Evolutionary conservation across 2,888 invertebrate genomes (phyloP), one percentile per base, ranked within the genome.

Genomic region (Watsonalla binaria): DNA sequence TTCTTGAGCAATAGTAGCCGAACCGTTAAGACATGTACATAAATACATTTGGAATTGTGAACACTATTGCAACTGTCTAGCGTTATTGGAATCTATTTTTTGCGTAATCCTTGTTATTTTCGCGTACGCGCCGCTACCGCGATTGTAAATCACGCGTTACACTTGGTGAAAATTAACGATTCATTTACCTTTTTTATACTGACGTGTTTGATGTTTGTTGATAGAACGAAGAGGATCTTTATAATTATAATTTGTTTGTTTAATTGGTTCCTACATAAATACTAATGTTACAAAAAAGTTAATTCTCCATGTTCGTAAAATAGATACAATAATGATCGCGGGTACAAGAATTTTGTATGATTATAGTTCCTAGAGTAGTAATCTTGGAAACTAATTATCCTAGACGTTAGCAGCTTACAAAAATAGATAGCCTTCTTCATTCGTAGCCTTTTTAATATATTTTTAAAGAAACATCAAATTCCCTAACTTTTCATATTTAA

Each of bases 61-160:
- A 57, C 49, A 57, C 59, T 66, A 66, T 72, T 66, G 70, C 71
- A 59, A 67, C 65, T 61, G 61, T 62, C 59, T 63, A 63, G 66
- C 42, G 58, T 54, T 71, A 70, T 72, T 71, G 68, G 68, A 57
- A 61, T 71, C 56, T 54, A 57, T 68, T 72, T 70, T 75, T 82
- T 80, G 74, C 71, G 67, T 74, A 80, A 81, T 70, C 70, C 62
- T 66, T 61, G 68, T 60, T 66, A 72, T 71, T 63, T 72, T 68
- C 70, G 47, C 52, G 62, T 58, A 62, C 53, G 58, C 60, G 47
- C 48, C 52, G 58, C 65, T 72, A 64, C 72, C 70, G 71, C 58
- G 51, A 65, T 56, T 60, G 66, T 65, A 66, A 71, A 65, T 68
- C 69, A 71, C 73, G 71, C 71, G 75, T 68, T 66, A 74, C 66